Evolutionary conservation across 2,888 invertebrate species (phyloP), one percentile per base, ranked within the genome.

Genomic region (Cephonodes hylas): DNA sequence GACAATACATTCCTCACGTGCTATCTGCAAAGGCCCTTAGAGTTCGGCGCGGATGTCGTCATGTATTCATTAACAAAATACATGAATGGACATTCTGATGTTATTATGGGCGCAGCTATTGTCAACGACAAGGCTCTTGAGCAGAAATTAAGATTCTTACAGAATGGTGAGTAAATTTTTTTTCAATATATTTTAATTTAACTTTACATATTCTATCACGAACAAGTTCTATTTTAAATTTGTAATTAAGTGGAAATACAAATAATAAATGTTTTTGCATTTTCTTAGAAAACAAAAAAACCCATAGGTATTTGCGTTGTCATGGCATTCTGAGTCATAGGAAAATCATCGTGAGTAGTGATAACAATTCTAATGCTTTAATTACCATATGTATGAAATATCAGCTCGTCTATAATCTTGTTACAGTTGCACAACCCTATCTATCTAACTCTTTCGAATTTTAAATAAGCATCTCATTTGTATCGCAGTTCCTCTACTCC

Each of bases 61-160:
- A 91, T 97, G 73, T 98, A 99, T 87, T 99, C 99, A 0, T 80
- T 99, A 61, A 98, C 99, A 0, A 99, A 99, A 88, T 99, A 99
- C 83, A 97, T 99, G 95, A 99, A 99, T 87, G 99, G 99, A 0
- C 99, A 99, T 88, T 96, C 97, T 0, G 99, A 99, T 90, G 96
- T 98, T 20, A 95, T 99, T 5, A 99, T 99, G 99, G 99, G 99
- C 1, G 96, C 97, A 15, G 94, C 96, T 6, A 92, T 96, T 38
- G 94, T 96, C 2, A 97, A 95, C 72, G 93, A 95, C 72, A 95
- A 96, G 45, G 94, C 94, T 48, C 75, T 99, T 2, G 95, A 95
- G 66, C 89, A 95, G 10, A 94, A 93, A 79, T 86, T 99, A 38
- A 93, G 95, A 71, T 99, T 97, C 89, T 90, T 97, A 65, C 99